Conservation (phyloP, 2,797 vertebrate genomes). For the Emys orbicularis region DNA sequence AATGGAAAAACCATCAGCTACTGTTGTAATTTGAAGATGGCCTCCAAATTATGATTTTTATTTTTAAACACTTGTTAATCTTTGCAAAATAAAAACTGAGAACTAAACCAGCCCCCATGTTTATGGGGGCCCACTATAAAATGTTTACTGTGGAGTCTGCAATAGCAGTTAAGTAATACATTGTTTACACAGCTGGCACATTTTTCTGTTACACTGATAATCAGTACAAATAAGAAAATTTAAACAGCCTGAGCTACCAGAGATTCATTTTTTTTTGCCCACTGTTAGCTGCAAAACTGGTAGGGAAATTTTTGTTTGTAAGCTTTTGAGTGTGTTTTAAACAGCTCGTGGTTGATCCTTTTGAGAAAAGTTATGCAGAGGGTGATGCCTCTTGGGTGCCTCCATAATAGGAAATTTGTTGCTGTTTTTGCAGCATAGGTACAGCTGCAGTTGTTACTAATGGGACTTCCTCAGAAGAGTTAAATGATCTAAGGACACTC, state of each 20-base stretch:
- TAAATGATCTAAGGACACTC: neutral
- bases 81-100: neutral
- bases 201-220: slow-evolving; percentile 12
- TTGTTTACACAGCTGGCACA: slow-evolving; percentile 26
- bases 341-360: neutral
- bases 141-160: neutral
- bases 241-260: neutral
- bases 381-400: neutral
- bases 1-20: neutral
- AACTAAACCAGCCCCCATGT: neutral
- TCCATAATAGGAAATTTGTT: neutral
- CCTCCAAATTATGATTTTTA: neutral
- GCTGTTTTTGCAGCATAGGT: neutral
- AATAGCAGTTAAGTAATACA: neutral
- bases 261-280: neutral
- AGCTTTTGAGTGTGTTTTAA: neutral
- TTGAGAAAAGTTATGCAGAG: neutral
- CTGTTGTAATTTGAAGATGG: neutral
- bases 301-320: neutral
- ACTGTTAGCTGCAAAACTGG: neutral
- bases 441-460: neutral
- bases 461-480: neutral
- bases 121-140: neutral
- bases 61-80: neutral
- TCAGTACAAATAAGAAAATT: neutral